phyloP scores from a whole-genome alignment of 1,140 invertebrate species.

The Aphaenogaster floridana region DNA sequence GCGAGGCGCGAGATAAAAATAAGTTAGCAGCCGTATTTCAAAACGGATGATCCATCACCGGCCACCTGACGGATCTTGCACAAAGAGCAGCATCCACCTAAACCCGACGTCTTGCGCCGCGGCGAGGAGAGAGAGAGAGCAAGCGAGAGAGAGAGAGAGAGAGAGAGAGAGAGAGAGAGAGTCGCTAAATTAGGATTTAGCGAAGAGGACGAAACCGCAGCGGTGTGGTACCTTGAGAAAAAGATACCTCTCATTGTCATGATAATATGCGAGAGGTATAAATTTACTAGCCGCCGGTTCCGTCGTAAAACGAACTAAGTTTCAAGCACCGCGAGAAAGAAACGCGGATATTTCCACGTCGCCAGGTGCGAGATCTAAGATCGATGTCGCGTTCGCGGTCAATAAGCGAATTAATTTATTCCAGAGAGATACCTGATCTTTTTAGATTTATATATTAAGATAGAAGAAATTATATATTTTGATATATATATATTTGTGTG shows the following conservation, averaged over 20 bases:
- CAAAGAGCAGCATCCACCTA: constrained; percentile 70
- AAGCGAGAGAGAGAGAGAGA: constrained; percentile 1
- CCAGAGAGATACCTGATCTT: background rate
- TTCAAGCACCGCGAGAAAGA: background rate
- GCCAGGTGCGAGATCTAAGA: background rate
- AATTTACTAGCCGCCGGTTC: constrained; percentile 48
- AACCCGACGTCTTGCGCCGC: constrained; percentile 54
- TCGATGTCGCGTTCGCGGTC: background rate
- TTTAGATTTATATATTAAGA: background rate
- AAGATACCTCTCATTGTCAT: constrained; percentile 55
- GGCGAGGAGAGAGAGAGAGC: constrained; percentile 9
- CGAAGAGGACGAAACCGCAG: constrained; percentile 15
- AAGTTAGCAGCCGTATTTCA: constrained; percentile 67
- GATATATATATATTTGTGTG: no score
- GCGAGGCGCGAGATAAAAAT: constrained; percentile 68
- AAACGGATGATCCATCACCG: constrained; percentile 75
- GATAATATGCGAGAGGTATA: constrained; percentile 48
- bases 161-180: background rate
- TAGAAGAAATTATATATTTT: background rate
- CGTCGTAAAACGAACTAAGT: constrained; percentile 14
- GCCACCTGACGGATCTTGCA: constrained; percentile 70
- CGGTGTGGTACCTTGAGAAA: constrained; percentile 39
- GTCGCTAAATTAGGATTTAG: constrained; percentile 72
- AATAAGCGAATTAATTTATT: background rate
- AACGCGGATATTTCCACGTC: constrained; percentile 8